Evolutionary conservation across 2,113 vertebrate species (phyloP).

Genomic region (Cisticola juncidis): DNA sequence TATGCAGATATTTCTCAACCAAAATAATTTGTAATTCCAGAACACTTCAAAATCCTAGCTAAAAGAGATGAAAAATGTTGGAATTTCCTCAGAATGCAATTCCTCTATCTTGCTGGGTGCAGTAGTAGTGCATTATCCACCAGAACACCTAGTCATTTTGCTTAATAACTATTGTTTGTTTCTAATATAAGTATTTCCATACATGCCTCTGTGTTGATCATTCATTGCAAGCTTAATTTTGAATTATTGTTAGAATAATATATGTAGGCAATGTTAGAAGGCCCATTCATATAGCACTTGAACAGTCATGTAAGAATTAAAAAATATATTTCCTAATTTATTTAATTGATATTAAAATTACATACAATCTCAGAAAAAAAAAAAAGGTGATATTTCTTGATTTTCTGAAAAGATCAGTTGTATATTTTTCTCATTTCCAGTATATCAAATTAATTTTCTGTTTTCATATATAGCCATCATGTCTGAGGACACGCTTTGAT

Average conservation of each 20-base stretch:
- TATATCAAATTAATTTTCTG: neutral
- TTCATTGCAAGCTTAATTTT: neutral
- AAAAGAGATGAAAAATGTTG: neutral
- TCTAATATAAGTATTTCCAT: no score
- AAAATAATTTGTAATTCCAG: neutral
- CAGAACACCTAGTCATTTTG: fast-evolving
- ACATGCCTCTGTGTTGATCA: neutral
- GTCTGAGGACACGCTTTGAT: neutral
- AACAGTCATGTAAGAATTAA: neutral
- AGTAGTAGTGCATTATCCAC: neutral
- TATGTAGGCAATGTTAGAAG: neutral
- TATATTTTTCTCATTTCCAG: neutral
- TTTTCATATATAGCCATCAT: neutral
- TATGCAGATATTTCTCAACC: neutral
- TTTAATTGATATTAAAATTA: neutral
- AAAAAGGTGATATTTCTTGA: neutral
- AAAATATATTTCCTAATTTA: neutral
- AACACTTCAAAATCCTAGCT: neutral
- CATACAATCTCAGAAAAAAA: neutral
- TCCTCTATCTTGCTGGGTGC: neutral
- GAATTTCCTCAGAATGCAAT: neutral
- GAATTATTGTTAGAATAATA: neutral
- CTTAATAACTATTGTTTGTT: neutral
- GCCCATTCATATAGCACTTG: neutral
- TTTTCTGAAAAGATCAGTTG: neutral